Evolutionary conservation across 2,113 vertebrate genomes (phyloP).

Genomic region (Chitala chitala): DNA sequence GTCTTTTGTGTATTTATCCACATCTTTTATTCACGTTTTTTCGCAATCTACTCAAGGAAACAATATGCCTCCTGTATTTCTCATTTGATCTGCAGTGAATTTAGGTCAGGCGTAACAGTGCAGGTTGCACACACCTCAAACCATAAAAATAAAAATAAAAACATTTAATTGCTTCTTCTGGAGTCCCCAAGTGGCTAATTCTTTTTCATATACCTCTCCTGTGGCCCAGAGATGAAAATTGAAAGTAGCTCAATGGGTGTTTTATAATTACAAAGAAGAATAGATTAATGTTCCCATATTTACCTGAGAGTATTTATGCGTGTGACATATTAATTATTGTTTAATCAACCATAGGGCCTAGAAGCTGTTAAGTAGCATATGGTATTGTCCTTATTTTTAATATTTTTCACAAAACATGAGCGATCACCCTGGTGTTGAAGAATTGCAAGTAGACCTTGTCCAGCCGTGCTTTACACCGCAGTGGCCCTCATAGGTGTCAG

Average conservation of each 20-base stretch:
- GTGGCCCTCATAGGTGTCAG: too few species aligned
- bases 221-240: constrained; percentile 54
- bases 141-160: constrained; percentile 42
- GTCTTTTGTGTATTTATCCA: background rate
- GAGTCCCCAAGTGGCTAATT: constrained; percentile 67
- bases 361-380: constrained; percentile 49
- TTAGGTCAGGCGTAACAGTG: constrained; percentile 66
- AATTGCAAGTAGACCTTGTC: constrained; percentile 63
- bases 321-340: constrained; percentile 71
- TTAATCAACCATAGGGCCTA: constrained; percentile 68
- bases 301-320: constrained; percentile 64
- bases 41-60: constrained; percentile 50
- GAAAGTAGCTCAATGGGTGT: constrained; percentile 52
- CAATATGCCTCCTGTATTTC: constrained; percentile 53
- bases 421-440: too few species aligned
- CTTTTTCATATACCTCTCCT: constrained; percentile 67
- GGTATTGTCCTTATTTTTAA: constrained; percentile 61
- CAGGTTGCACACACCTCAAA: constrained; percentile 56
- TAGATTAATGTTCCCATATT: constrained; percentile 54
- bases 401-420: constrained; percentile 72
- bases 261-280: constrained; percentile 59
- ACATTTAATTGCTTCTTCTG: constrained; percentile 67
- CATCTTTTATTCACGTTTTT: background rate
- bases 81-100: constrained; percentile 64
- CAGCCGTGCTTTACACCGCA: constrained; percentile 45